Base-by-base conservation (phyloP, 2,888 invertebrate genomes). In the Drosophila cracens region DNA sequence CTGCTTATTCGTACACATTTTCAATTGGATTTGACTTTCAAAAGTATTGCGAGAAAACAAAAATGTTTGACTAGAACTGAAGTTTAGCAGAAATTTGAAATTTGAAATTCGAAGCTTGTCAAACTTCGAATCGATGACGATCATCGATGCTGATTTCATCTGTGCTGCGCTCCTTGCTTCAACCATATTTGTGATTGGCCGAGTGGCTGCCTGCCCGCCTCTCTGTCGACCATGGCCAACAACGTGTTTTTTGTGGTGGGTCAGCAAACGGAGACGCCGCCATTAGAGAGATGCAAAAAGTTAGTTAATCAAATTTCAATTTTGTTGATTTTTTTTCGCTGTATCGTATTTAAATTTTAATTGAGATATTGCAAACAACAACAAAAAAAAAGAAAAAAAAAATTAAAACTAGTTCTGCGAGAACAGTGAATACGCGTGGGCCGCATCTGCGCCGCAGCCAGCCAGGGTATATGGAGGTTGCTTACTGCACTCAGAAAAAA, bases 171-270 rank as follows among this genome's bases (percentile, higher is more conserved):
- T 66, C 62, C 51, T 62, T 40, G 61, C 25, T 49, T n/a, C 21
- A 29, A 18, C n/a, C 51, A 60, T n/a, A 16, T 65, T 18, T 61
- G 33, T 43, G 51, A 52, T 65, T 49, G 51, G 65, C 61, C 38
- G 27, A 29, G 25, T 65, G 49, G 6, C 34, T 36, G 46, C 6
- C 29, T 49, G 38, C 8, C 64, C 48, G 49, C 25, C 38, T n/a
- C 43, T 11, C 48, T 21, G 56, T 21, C 49, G 75, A 83, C 79
- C 90, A 90, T 70, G 89, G 90, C 76, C 81, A 89, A 91, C 91
- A 74, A 33, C 53, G 27, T 36, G 87, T 89, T 80, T 34, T 10
- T 43, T 65, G 51, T n/a, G 61, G 13, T 40, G 49, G 54, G 36
- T 43, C 61, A 46, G 65, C 62, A 78, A 73, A 60, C 80, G 81